These are phyloP conservation scores for Branchellion lobata DNA, from an alignment of 2,888 invertebrate genomes.

Conservation along the genomic window DNA sequence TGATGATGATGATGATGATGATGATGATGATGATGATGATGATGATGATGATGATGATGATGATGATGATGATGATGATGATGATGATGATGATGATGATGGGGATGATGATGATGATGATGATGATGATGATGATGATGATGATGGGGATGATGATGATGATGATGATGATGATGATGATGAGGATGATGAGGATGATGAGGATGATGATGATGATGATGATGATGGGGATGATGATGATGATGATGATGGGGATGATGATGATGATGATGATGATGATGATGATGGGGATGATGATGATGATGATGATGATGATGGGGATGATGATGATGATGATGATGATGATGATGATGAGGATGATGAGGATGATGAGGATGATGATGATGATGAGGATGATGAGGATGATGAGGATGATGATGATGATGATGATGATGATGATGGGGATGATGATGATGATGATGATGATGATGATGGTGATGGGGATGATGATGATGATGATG, in stretches of 20 bases:
- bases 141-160: background rate
- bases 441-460: background rate
- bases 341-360: background rate
- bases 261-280: no score
- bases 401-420: constrained; percentile 4
- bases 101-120: no score
- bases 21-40: no score
- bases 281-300: constrained; percentile 20
- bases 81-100: no score
- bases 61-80: no score
- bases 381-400: constrained; percentile 15
- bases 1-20: no score
- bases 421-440: constrained; percentile 9
- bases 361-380: constrained; percentile 21
- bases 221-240: constrained; percentile 3
- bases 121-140: background rate
- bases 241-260: background rate
- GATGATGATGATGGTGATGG: background rate
- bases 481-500: background rate
- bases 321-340: constrained; percentile 9
- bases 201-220: background rate
- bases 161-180: background rate
- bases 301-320: constrained; percentile 14
- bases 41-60: background rate
- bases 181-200: background rate